These are phyloP conservation scores for Drosophila anomelani DNA, from an alignment of 2,888 invertebrate genomes.

Conservation along the genomic window DNA sequence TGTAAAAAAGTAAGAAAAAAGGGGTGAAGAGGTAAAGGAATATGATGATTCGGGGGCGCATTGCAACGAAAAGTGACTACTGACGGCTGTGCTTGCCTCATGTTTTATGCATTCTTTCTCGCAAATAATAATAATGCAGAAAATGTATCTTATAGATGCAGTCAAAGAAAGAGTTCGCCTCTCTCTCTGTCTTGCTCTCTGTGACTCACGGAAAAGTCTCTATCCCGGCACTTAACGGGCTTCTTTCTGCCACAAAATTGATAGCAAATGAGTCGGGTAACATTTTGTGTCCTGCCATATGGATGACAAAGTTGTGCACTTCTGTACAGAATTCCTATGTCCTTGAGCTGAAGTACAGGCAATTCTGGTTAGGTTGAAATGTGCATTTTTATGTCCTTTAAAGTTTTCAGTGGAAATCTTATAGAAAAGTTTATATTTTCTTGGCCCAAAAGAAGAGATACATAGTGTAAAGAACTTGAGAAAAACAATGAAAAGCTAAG, in stretches of 20 bases:
- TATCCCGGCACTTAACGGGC: constrained; percentile 19
- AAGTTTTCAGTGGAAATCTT: not conserved
- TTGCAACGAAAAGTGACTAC: constrained; percentile 61
- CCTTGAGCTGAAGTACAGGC: not conserved
- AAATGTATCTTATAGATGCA: constrained; percentile 63
- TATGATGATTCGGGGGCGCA: constrained; percentile 2
- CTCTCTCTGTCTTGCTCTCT: constrained; percentile 14
- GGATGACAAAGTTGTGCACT: constrained; percentile 41
- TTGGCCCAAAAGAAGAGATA: not conserved
- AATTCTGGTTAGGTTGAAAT: not conserved
- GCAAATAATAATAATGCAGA: constrained; percentile 52
- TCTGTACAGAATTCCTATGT: not conserved
- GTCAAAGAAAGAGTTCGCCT: constrained; percentile 23
- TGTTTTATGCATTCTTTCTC: constrained; percentile 64
- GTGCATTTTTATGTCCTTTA: not conserved
- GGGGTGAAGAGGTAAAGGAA: not conserved
- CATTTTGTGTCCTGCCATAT: constrained; percentile 28
- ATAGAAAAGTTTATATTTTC: not conserved
- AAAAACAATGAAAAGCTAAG: not conserved
- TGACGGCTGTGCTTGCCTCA: constrained; percentile 57
- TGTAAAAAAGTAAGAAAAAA: not conserved
- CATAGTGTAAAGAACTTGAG: not conserved
- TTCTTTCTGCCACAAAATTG: constrained; percentile 6
- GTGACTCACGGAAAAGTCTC: constrained; percentile 11
- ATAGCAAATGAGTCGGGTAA: not conserved